These are phyloP conservation scores for Thripadectes ignobilis DNA, from an alignment of 2,797 vertebrate genomes.

Conservation along the genomic window DNA sequence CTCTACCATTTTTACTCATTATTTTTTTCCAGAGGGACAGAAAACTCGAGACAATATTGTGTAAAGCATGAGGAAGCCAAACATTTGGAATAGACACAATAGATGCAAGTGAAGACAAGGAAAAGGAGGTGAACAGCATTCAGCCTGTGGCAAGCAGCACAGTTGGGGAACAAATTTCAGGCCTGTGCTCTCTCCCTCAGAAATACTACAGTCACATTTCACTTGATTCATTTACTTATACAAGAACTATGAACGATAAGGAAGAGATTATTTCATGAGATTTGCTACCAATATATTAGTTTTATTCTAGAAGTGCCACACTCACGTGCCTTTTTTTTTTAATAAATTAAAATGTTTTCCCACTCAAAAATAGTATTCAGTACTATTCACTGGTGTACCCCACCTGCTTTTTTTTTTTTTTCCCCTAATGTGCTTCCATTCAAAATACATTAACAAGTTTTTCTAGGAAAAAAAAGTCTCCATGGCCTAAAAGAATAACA, in stretches of 20 bases:
- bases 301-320: neutral
- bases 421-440: neutral
- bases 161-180: accelerated
- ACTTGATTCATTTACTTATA: neutral
- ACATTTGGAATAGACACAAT: neutral
- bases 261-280: neutral
- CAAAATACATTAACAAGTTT: neutral
- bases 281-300: neutral
- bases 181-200: accelerated
- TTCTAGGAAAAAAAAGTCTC: neutral
- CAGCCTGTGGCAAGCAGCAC: neutral
- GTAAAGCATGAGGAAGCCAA: neutral
- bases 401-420: neutral
- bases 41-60: neutral
- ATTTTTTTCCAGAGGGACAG: neutral
- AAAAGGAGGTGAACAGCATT: neutral
- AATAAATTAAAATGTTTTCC: neutral
- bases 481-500: neutral
- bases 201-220: neutral
- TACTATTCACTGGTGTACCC: neutral
- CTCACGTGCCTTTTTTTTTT: neutral
- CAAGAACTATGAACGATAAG: neutral
- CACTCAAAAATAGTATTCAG: neutral
- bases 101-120: neutral
- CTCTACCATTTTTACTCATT: neutral